These are phyloP conservation scores for Nematolebias whitei DNA, from an alignment of 2,113 vertebrate genomes.

Conservation along the genomic window DNA sequence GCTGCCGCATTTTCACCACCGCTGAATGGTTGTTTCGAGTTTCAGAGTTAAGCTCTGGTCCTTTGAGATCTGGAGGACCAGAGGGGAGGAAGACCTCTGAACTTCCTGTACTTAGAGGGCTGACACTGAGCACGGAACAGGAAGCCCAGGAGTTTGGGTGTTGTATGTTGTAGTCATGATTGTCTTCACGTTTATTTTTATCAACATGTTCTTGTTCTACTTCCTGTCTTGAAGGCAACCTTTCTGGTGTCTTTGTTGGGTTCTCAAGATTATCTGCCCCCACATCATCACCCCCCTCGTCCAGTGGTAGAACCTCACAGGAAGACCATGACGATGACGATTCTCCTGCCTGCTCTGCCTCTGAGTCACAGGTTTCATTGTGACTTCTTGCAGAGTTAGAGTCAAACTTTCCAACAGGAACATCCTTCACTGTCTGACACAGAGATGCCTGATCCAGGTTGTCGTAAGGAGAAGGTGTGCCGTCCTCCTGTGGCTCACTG, in stretches of 20 bases:
- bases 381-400: background rate
- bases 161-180: background rate
- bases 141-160: conserved; percentile 72
- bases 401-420: conserved; percentile 7
- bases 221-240: conserved; percentile 32
- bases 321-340: conserved; percentile 68
- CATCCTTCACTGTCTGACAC: conserved; percentile 3
- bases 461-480: conserved; percentile 70
- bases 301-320: conserved; percentile 54
- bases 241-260: conserved; percentile 32
- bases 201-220: conserved; percentile 18
- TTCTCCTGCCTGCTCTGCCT: conserved; percentile 17
- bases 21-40: conserved; percentile 40
- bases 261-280: background rate
- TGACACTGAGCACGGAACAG: conserved; percentile 56
- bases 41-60: conserved; percentile 20
- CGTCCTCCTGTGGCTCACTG: conserved; percentile 67
- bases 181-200: background rate
- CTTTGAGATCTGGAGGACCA: conserved; percentile 55
- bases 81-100: conserved; percentile 82
- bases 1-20: conserved; percentile 66
- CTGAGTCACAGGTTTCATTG: background rate
- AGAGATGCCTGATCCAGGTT: conserved; percentile 45
- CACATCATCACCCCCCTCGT: conserved; percentile 28
- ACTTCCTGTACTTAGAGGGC: conserved; percentile 76